Evolutionary conservation across 2,113 vertebrate genomes (phyloP), one percentile per base, ranked within the genome.

Genomic region (Thryonomys swinderianus): DNA sequence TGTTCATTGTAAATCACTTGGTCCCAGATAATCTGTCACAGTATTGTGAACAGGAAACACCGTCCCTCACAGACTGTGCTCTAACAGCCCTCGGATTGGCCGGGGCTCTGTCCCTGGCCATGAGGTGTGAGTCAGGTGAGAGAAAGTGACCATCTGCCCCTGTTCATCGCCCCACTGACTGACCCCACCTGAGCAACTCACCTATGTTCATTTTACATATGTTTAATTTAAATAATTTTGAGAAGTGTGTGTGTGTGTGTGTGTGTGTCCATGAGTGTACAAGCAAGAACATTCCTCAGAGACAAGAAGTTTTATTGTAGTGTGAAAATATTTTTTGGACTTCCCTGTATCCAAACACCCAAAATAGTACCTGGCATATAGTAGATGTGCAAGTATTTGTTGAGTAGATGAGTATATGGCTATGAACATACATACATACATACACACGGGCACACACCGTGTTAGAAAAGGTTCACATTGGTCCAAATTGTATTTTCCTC

Each of bases 371-470:
- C 40, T 66, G 14, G 14, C 17, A 61, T 74, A 53, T 27, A 80
- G 21, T 51, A 40, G 57, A 30, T 88, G 42, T 17, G 51, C 17
- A 76, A 40, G 40, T 40, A 48, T 61, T 42, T 93, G 11, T 59
- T 80, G 30, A 71, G 18, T 59, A 21, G 21, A 88, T 74, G 14
- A 61, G 3, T 51, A 40, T 34, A 13, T 62, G 45, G 18, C n/a
- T 48, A 13, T 62, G 55, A 25, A 61, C 57, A 48, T 84, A 23
- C 13, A 14, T 16, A 55, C 18, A 23, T 12, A 59, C 2, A 34
- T 16, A 27, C 3, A 17, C 1, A 12, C 10, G 69, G 3, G 20
- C 0, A 5, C 14, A 16, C 5, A 45, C 32, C 6, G 14, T 32
- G 9, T 83, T 57, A 57, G 37, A 48, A 10, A 13, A 32, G 51